Conservation (phyloP, 2,797 vertebrate species). For the Falco concolor region DNA sequence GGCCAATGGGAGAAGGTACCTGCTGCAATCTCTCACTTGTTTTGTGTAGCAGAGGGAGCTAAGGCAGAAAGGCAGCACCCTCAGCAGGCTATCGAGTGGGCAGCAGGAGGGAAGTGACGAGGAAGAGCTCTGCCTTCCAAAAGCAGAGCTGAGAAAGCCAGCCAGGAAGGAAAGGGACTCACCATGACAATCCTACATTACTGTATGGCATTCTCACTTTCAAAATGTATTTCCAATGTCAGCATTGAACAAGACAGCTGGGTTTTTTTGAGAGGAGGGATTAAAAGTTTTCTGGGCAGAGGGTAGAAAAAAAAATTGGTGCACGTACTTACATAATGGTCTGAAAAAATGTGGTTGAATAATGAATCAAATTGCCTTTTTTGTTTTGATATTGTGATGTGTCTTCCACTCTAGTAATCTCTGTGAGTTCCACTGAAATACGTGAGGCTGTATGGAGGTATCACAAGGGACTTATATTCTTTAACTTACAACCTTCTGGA, state of each 20-base stretch:
- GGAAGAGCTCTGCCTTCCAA: background rate
- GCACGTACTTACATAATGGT: background rate
- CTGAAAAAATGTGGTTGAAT: background rate
- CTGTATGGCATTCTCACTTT: fast-evolving
- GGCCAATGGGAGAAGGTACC: background rate
- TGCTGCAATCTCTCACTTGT: background rate
- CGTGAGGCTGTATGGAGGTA: background rate
- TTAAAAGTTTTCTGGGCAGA: background rate
- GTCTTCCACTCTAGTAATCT: background rate
- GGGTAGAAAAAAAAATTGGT: background rate
- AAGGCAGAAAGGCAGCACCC: background rate
- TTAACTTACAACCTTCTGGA: background rate
- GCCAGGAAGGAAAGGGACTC: background rate
- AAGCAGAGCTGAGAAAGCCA: background rate
- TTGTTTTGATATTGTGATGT: background rate
- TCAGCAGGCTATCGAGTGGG: background rate
- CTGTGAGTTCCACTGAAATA: background rate
- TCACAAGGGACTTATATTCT: background rate
- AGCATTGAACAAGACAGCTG: background rate
- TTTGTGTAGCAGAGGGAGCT: background rate
- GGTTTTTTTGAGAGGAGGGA: background rate
- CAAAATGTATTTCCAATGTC: background rate
- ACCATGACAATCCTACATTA: fast-evolving
- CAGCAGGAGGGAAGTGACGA: background rate
- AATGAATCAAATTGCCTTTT: background rate